phyloP scores from a whole-genome alignment of 2,113 vertebrate species.

The Leptocoma aspasia region DNA sequence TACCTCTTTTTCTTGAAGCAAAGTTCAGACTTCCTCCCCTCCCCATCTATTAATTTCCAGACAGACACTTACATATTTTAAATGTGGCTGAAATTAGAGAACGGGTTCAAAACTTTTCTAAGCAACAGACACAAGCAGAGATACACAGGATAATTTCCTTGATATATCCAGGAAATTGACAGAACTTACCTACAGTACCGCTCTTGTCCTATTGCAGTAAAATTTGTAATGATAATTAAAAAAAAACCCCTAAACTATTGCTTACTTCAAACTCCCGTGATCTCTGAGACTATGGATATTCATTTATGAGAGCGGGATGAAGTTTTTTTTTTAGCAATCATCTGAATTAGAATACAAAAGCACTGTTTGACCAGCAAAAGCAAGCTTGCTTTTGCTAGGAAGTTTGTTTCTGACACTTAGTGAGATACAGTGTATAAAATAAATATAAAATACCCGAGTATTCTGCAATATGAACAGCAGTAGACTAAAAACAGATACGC shows the following conservation, averaged over 20 bases:
- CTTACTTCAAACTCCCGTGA: not conserved
- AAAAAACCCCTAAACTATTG: not conserved
- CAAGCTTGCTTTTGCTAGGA: not conserved
- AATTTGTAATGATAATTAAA: not conserved
- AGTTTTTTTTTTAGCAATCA: not conserved
- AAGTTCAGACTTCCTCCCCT: not conserved
- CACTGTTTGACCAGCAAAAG: not conserved
- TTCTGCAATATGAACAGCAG: not conserved
- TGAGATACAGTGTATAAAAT: not conserved
- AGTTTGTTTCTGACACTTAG: not conserved
- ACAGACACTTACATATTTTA: not conserved
- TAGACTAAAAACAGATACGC: fast-evolving
- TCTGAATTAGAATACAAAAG: not conserved
- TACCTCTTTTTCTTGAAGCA: not conserved
- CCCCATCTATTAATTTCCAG: not conserved
- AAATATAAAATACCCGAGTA: fast-evolving
- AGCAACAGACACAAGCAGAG: not conserved
- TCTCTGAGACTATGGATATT: not conserved
- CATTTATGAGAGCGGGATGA: not conserved
- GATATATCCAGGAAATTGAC: not conserved
- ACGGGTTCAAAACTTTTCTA: not conserved
- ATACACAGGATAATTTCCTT: not conserved
- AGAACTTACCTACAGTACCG: not conserved
- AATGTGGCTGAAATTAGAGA: not conserved
- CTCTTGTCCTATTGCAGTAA: not conserved